A percentile compares a stretch with the other conserved stretches of the same genome.
phyloP scores from a whole-genome alignment of 2,113 vertebrate species.

The Osmerus eperlanus region DNA sequence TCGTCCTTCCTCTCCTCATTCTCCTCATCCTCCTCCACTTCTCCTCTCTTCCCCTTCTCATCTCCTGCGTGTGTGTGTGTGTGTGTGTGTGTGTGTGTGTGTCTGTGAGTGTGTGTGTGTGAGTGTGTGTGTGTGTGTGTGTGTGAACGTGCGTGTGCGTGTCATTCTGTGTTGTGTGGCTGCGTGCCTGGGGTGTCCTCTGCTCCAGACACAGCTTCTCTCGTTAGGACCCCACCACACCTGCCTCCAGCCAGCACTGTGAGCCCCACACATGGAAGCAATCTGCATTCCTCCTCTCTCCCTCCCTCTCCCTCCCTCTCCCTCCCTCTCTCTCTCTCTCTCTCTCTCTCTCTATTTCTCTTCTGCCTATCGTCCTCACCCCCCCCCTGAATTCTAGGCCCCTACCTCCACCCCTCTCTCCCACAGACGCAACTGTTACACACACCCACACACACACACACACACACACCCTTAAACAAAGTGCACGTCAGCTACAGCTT shows the following conservation, averaged over 20 bases:
- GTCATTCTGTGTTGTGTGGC: neutral
- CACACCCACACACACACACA: constrained; percentile 24
- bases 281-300: constrained; percentile 63
- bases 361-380: too few relatives aligned
- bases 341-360: too few relatives aligned
- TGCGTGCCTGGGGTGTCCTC: constrained; percentile 62
- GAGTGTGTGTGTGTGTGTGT: neutral
- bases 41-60: constrained; percentile 37
- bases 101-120: neutral
- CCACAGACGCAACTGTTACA: constrained; percentile 1
- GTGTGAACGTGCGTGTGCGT: neutral
- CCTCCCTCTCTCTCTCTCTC: too few relatives aligned
- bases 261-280: constrained; percentile 71
- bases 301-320: neutral
- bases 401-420: too few relatives aligned
- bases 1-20: constrained; percentile 35
- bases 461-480: constrained; percentile 43
- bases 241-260: constrained; percentile 66
- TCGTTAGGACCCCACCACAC: constrained; percentile 74
- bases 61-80: neutral
- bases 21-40: constrained; percentile 30
- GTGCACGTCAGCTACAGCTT: neutral
- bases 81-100: neutral
- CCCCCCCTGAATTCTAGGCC: too few relatives aligned
- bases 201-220: constrained; percentile 71